These are phyloP conservation scores for Paracanthobrama guichenoti DNA, from an alignment of 2,113 vertebrate species.

Conservation along the genomic window DNA sequence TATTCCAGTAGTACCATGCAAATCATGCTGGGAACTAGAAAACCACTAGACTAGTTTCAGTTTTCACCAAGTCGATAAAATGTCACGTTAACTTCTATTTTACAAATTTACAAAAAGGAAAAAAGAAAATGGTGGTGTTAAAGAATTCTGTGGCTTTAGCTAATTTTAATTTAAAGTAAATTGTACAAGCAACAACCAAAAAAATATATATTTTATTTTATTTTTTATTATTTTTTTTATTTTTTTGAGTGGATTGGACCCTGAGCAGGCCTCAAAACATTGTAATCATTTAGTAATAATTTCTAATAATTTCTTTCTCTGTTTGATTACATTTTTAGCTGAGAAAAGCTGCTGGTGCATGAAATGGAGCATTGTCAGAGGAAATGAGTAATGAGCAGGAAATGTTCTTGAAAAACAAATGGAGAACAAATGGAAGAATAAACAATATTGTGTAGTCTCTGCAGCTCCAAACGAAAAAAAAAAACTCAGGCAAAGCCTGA, in stretches of 20 bases:
- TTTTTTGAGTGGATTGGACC: neutral
- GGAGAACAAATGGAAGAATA: conserved; percentile 5
- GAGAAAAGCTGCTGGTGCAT: neutral
- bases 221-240: too few species aligned
- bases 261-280: neutral
- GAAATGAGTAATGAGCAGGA: conserved; percentile 14
- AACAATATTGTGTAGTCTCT: neutral
- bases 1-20: neutral
- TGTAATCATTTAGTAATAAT: neutral
- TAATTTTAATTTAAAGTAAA: neutral
- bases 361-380: neutral
- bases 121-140: neutral
- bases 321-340: neutral
- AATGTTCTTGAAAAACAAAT: neutral
- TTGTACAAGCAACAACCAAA: neutral
- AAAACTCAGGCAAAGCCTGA: neutral
- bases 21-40: neutral
- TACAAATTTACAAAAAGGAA: neutral
- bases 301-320: neutral
- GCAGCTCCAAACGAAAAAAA: neutral
- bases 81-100: neutral
- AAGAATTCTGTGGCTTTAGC: neutral
- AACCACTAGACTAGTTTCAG: neutral
- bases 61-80: neutral
- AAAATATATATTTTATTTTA: too few species aligned